Conservation (phyloP, 1,140 invertebrate genomes). For the Drosophila serrata region DNA sequence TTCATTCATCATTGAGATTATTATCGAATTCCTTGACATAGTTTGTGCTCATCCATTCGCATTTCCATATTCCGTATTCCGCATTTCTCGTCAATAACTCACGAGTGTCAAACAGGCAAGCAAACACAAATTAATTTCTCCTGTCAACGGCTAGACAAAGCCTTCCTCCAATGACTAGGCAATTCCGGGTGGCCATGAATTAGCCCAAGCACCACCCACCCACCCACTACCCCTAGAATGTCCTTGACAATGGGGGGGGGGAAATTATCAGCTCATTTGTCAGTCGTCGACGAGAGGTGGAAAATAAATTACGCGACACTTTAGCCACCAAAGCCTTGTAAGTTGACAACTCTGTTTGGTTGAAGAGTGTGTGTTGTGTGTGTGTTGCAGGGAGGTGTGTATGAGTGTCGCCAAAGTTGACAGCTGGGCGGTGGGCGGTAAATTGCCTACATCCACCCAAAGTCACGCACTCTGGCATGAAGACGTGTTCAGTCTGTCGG, state of each 20-base stretch:
- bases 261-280: constrained; percentile 65
- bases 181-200: constrained; percentile 44
- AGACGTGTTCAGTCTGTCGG: constrained; percentile 48
- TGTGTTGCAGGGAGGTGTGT: background rate
- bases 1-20: background rate
- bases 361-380: constrained; percentile 15
- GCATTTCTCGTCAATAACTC: constrained; percentile 29
- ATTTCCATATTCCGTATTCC: constrained; percentile 22
- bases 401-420: constrained; percentile 21
- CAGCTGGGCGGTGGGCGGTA: constrained; percentile 20
- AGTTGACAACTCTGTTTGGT: constrained; percentile 53
- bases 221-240: background rate
- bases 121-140: constrained; percentile 57
- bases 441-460: constrained; percentile 55
- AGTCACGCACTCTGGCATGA: constrained; percentile 48
- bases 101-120: constrained; percentile 22
- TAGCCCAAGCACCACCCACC: constrained; percentile 1
- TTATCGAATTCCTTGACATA: background rate
- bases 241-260: constrained; percentile 51
- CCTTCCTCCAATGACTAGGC: constrained; percentile 37
- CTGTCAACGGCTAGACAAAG: constrained; percentile 55
- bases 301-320: constrained; percentile 66
- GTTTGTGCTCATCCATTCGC: background rate
- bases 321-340: constrained; percentile 40
- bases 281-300: constrained; percentile 54